Percentiles rank a stretch among this genome's conserved stretches.
Evolutionary conservation across 2,797 vertebrate genomes (phyloP).

Genomic region (Selene dorsalis): DNA sequence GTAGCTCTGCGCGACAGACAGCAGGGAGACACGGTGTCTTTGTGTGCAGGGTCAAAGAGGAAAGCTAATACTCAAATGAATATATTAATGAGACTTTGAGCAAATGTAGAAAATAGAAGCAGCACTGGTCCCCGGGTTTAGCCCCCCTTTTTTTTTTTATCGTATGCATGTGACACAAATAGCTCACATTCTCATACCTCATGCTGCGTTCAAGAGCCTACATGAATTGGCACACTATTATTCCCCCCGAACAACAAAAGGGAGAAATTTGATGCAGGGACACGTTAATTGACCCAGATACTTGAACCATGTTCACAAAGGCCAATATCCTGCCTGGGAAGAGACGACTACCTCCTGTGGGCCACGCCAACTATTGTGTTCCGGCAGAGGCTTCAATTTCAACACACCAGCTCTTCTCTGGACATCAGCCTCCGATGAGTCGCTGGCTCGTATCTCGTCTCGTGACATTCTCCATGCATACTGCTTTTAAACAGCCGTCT

Average conservation of each 20-base stretch:
- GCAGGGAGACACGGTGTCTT: conserved; percentile 48
- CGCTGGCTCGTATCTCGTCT: conserved; percentile 65
- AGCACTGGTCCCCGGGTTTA: conserved; percentile 33
- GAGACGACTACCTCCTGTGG: conserved; percentile 64
- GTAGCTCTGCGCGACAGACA: conserved; percentile 28
- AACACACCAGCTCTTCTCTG: conserved; percentile 73
- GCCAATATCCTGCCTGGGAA: conserved; percentile 77
- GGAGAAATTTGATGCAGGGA: conserved; percentile 74
- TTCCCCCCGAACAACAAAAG: conserved; percentile 74
- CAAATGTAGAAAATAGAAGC: conserved; percentile 51
- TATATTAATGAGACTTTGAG: conserved; percentile 72
- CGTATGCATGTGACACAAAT: conserved; percentile 47
- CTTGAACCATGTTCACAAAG: conserved; percentile 79
- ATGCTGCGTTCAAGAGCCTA: conserved; percentile 55
- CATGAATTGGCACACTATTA: conserved; percentile 66
- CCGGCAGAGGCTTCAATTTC: conserved; percentile 77
- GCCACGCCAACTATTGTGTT: conserved; percentile 78
- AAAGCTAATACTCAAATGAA: conserved; percentile 67
- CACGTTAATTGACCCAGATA: conserved; percentile 82
- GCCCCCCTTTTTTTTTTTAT: conserved; percentile 17
- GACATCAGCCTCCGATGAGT: conserved; percentile 68
- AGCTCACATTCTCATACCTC: conserved; percentile 55
- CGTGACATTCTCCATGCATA: conserved; percentile 65
- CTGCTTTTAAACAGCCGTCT: conserved; percentile 53
- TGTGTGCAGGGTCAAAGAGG: conserved; percentile 64